phyloP scores from a whole-genome alignment of 2,888 invertebrate genomes.

The Hartigia nigra region DNA sequence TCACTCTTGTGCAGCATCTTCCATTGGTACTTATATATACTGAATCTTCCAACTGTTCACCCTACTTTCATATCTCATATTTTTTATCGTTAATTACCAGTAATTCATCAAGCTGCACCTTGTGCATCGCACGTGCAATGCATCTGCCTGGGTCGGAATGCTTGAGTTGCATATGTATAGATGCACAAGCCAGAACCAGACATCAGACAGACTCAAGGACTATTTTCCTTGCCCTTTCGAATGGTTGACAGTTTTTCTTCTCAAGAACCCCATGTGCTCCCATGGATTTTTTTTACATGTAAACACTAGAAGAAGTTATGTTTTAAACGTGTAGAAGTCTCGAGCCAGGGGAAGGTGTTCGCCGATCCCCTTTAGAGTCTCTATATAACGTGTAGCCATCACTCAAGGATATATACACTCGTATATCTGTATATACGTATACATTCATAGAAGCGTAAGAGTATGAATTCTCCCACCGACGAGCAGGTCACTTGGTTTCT shows the following conservation, averaged over 20 bases:
- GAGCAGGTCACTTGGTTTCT: constrained; percentile 19
- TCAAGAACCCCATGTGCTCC: background rate
- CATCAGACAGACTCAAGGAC: background rate
- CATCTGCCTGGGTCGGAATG: background rate
- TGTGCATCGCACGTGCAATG: background rate
- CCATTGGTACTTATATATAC: background rate
- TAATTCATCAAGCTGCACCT: background rate
- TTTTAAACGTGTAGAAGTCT: background rate
- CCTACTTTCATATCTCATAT: background rate
- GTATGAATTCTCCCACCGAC: constrained; percentile 24
- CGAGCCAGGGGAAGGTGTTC: background rate
- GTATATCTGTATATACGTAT: background rate
- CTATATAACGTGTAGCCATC: background rate
- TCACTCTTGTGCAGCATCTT: background rate
- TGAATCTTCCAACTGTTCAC: background rate
- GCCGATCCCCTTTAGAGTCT: background rate
- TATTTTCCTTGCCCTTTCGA: background rate
- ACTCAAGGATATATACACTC: background rate
- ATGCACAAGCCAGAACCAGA: background rate
- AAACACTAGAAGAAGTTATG: background rate
- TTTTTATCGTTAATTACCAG: background rate
- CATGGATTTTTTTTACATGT: background rate
- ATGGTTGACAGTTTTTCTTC: background rate
- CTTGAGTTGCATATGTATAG: background rate
- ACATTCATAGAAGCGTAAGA: constrained; percentile 9